phyloP scores from a whole-genome alignment of 2,888 invertebrate species.

The Nomada lathburiana region DNA sequence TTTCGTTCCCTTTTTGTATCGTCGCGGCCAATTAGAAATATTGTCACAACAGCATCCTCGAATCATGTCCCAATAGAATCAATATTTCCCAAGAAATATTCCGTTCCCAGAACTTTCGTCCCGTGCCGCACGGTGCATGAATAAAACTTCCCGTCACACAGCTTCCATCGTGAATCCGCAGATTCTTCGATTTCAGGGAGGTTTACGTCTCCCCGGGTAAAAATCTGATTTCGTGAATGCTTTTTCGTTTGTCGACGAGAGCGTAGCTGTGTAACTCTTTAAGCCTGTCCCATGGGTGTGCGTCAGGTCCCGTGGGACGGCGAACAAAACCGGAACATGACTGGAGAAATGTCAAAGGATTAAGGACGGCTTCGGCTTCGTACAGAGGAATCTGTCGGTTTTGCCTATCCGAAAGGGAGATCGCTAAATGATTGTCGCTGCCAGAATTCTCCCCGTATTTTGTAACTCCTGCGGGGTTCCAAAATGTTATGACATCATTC shows the following conservation, averaged over 20 bases:
- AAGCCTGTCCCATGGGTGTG: constrained; percentile 75
- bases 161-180: neutral
- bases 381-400: constrained; percentile 51
- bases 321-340: constrained; percentile 77
- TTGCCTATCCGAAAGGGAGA: constrained; percentile 57
- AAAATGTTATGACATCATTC: constrained; percentile 78
- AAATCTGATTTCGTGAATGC: constrained; percentile 10
- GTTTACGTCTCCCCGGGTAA: neutral
- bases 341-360: constrained; percentile 79
- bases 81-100: too few relatives aligned
- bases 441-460: constrained; percentile 52
- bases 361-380: constrained; percentile 68
- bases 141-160: too few relatives aligned
- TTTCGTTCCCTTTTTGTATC: too few relatives aligned
- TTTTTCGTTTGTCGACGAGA: constrained; percentile 16
- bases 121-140: neutral
- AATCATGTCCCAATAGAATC: too few relatives aligned
- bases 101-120: too few relatives aligned
- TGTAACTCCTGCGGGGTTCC: constrained; percentile 41
- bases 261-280: constrained; percentile 74
- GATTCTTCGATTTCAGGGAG: neutral
- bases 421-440: constrained; percentile 70
- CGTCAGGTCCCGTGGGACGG: constrained; percentile 73
- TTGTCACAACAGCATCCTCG: too few relatives aligned
- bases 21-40: too few relatives aligned